Percentiles rank a stretch among this genome's conserved stretches.
These are phyloP conservation scores for Thecocarcelia acutangulata DNA, from an alignment of 2,888 invertebrate genomes.

Conservation along the genomic window DNA sequence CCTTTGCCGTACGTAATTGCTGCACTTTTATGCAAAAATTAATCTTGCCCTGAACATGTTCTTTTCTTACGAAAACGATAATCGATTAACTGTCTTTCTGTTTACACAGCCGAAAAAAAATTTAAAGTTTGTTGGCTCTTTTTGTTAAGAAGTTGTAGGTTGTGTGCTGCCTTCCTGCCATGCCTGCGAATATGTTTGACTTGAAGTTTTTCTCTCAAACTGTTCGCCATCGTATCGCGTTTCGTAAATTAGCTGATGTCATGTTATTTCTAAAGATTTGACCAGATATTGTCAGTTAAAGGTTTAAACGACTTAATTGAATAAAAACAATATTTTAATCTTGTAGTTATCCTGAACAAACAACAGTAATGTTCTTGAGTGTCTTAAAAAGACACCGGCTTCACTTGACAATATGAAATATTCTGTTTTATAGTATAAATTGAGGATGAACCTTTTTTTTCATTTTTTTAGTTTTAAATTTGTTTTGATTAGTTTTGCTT, in stretches of 20 bases:
- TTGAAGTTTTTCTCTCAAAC: conserved; percentile 42
- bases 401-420: too few relatives aligned
- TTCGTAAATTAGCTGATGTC: conserved; percentile 78
- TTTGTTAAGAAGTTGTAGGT: conserved; percentile 47
- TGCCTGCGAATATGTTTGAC: conserved; percentile 23
- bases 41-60: conserved; percentile 56
- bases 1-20: background rate
- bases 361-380: background rate
- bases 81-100: conserved; percentile 75
- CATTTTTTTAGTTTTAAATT: too few relatives aligned
- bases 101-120: conserved; percentile 25
- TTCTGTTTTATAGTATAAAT: too few relatives aligned
- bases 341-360: conserved; percentile 29
- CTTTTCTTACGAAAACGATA: conserved; percentile 69
- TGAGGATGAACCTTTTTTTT: too few relatives aligned
- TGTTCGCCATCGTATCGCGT: conserved; percentile 60
- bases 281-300: conserved; percentile 72
- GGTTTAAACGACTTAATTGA: conserved; percentile 71
- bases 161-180: background rate
- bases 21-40: conserved; percentile 43
- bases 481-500: too few relatives aligned
- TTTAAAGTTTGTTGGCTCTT: conserved; percentile 5
- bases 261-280: conserved; percentile 72
- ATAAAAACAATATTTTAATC: conserved; percentile 51
- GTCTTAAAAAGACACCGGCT: background rate